These are phyloP conservation scores for Siniperca undulata DNA, from an alignment of 2,797 vertebrate species.

Conservation along the genomic window DNA sequence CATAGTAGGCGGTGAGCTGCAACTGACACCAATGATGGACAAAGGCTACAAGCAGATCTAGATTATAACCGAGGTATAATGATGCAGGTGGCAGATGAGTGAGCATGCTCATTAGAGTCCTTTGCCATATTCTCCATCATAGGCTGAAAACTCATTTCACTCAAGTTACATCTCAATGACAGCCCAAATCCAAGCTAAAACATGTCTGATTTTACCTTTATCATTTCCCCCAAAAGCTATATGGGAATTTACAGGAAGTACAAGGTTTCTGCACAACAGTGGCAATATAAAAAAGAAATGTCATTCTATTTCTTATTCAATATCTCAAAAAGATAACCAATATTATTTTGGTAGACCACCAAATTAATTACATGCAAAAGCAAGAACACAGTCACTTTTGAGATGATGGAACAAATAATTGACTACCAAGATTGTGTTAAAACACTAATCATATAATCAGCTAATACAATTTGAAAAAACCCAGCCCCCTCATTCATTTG, in stretches of 20 bases:
- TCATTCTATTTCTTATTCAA: background rate
- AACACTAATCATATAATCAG: background rate
- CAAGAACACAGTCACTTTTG: no score
- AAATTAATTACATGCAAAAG: no score
- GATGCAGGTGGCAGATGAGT: conserved; percentile 30
- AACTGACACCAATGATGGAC: conserved; percentile 32
- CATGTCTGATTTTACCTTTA: background rate
- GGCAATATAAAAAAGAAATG: background rate
- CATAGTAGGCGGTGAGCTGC: conserved; percentile 30
- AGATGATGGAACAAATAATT: background rate
- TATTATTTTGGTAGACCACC: background rate
- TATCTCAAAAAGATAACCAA: background rate
- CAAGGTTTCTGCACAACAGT: background rate
- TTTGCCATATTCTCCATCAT: background rate
- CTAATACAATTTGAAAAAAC: background rate
- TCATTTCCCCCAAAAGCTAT: background rate
- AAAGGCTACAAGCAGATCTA: conserved; percentile 13
- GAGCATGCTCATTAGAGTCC: background rate
- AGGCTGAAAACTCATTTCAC: background rate
- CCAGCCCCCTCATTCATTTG: no score
- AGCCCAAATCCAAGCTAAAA: background rate
- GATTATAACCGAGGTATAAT: conserved; percentile 39
- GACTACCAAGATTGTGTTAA: background rate
- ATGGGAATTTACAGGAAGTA: background rate
- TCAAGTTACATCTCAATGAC: background rate